A percentile compares a stretch with the other conserved stretches of the same genome.
Conservation (phyloP, 2,888 invertebrate genomes). For the Pyrrhosoma nymphula region DNA sequence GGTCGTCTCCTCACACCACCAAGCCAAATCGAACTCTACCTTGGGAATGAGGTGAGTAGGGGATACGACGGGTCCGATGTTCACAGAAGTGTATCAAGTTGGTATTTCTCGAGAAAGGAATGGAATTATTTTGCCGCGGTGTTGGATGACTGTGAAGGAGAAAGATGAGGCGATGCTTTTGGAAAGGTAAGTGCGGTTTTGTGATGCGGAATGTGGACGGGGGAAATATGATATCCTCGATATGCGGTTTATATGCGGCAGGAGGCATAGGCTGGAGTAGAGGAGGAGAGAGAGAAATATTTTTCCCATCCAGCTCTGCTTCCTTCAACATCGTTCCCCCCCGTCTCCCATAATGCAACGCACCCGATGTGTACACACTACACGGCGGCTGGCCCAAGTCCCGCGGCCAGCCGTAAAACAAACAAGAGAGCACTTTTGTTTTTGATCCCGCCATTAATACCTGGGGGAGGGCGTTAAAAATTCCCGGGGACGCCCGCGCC, state of each 20-base stretch:
- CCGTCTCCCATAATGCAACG: not conserved
- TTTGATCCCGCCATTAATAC: not conserved
- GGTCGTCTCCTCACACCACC: not conserved
- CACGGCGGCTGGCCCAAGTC: not conserved
- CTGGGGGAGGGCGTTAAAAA: not conserved
- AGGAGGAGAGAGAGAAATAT: not conserved
- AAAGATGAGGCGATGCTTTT: not conserved
- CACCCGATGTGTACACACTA: not conserved
- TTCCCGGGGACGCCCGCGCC: not conserved
- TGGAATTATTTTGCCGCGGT: not conserved
- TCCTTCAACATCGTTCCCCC: too few species aligned
- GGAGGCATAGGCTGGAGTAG: not conserved
- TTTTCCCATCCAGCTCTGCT: too few species aligned
- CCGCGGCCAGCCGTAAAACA: constrained; percentile 7
- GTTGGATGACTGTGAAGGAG: not conserved
- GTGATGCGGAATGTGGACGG: not conserved
- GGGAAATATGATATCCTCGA: not conserved
- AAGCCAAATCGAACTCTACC: not conserved
- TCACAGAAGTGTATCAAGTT: not conserved
- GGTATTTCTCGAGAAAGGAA: not conserved
- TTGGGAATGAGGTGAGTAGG: not conserved
- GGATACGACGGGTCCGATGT: not conserved
- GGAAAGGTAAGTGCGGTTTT: not conserved
- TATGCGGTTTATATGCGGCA: not conserved
- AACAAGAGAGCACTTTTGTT: not conserved